Evolutionary conservation across 2,888 invertebrate genomes (phyloP).

Genomic region (Lasius fuliginosus): DNA sequence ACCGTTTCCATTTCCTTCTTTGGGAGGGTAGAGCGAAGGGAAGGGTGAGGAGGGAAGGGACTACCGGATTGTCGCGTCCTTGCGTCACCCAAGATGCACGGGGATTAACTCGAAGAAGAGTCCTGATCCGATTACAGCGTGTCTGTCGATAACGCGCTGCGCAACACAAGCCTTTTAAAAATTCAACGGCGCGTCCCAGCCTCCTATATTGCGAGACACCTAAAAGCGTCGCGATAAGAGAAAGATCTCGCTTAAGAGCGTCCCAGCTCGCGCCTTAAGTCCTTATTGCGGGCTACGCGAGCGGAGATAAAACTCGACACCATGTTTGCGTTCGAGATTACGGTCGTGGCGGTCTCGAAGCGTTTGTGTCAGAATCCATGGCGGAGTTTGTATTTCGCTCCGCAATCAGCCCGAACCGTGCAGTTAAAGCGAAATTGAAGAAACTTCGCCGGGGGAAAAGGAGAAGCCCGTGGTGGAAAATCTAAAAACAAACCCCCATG

Average conservation of each 20-base stretch:
- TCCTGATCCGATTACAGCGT: slow-evolving; percentile 51
- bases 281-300: slow-evolving; percentile 55
- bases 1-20: slow-evolving; percentile 39
- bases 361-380: slow-evolving; percentile 43
- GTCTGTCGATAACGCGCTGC: slow-evolving; percentile 45
- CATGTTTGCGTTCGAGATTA: slow-evolving; percentile 56
- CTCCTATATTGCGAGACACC: slow-evolving; percentile 39
- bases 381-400: slow-evolving; percentile 55
- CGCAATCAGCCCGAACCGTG: slow-evolving; percentile 57
- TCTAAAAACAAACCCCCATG: slow-evolving; percentile 56
- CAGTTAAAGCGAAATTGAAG: slow-evolving; percentile 60
- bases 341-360: slow-evolving; percentile 29
- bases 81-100: slow-evolving; percentile 68
- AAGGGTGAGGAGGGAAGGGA: not conserved
- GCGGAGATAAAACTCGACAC: slow-evolving; percentile 54
- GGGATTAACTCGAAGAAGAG: slow-evolving; percentile 59
- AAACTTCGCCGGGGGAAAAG: slow-evolving; percentile 37
- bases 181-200: slow-evolving; percentile 40
- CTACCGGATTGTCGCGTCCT: slow-evolving; percentile 57
- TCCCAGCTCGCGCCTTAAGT: slow-evolving; percentile 44
- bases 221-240: slow-evolving; percentile 55
- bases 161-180: slow-evolving; percentile 43
- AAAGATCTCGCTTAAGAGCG: slow-evolving; percentile 52
- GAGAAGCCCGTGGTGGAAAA: slow-evolving; percentile 43
- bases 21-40: slow-evolving; percentile 28